Conservation (phyloP, 2,888 invertebrate genomes). For the Himalopsyche kuldschensis region DNA sequence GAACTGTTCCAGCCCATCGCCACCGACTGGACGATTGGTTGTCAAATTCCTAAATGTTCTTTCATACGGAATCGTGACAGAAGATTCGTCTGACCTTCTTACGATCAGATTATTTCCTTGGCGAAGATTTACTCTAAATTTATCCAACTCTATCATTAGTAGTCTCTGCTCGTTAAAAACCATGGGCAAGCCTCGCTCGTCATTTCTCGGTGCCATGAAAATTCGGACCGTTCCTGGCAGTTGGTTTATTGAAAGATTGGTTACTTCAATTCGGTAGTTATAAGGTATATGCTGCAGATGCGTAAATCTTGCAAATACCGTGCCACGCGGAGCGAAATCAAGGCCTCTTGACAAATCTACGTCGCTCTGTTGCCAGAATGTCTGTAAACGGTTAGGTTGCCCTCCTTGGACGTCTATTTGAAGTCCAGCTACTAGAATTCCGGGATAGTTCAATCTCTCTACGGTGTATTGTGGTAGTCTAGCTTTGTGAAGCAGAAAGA, state of each 20-base stretch:
- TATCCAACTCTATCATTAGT: constrained; percentile 46
- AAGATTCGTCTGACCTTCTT: constrained; percentile 70
- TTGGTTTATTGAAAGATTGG: constrained; percentile 17
- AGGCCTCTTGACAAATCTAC: constrained; percentile 47
- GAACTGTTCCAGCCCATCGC: constrained; percentile 57
- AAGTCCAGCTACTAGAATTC: constrained; percentile 21
- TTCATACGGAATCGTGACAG: constrained; percentile 82
- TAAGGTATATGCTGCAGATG: constrained; percentile 44
- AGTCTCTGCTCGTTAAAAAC: constrained; percentile 43
- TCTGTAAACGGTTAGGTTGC: constrained; percentile 37
- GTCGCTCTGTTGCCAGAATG: constrained; percentile 45
- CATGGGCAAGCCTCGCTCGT: constrained; percentile 41
- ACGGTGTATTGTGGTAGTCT: constrained; percentile 43
- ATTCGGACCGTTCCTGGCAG: constrained; percentile 44
- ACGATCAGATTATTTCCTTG: constrained; percentile 69
- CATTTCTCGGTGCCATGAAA: constrained; percentile 45
- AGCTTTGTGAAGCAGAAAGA: constrained; percentile 46
- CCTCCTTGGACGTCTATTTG: constrained; percentile 27
- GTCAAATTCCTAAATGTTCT: constrained; percentile 76
- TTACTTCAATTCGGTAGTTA: constrained; percentile 41
- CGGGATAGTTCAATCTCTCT: constrained; percentile 40
- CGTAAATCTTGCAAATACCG: constrained; percentile 41
- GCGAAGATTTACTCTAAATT: constrained; percentile 48
- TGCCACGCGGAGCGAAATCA: constrained; percentile 43
- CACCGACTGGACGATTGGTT: constrained; percentile 59